Evolutionary conservation across 2,113 vertebrate genomes (phyloP).

Genomic region (Xenopus laevis): DNA sequence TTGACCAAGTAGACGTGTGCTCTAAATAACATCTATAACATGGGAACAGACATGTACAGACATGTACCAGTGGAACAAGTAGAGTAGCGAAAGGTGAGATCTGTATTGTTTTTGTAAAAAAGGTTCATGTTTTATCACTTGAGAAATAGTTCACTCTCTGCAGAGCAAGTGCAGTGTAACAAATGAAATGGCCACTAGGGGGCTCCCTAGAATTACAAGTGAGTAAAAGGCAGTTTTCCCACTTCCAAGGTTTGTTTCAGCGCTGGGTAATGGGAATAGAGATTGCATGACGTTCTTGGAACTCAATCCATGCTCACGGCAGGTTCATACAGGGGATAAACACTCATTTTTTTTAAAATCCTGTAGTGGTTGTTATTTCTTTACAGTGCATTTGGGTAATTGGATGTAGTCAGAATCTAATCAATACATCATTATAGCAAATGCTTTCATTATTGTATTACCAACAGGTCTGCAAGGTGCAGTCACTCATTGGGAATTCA

Average conservation of each 20-base stretch:
- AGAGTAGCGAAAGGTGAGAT: too few relatives aligned
- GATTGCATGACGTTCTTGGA: constrained; percentile 17
- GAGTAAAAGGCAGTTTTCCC: neutral
- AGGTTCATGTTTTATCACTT: too few relatives aligned
- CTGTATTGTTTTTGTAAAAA: too few relatives aligned
- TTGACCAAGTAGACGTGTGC: too few relatives aligned
- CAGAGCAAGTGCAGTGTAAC: neutral
- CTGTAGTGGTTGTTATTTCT: neutral
- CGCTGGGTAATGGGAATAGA: neutral
- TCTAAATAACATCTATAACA: too few relatives aligned
- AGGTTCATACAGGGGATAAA: constrained; percentile 25
- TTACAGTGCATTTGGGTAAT: constrained; percentile 22
- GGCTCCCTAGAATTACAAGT: neutral
- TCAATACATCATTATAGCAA: constrained; percentile 2
- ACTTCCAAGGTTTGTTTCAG: neutral
- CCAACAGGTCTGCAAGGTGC: neutral
- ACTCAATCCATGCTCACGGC: constrained; percentile 10
- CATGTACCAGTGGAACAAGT: too few relatives aligned
- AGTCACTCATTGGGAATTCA: constrained; percentile 5
- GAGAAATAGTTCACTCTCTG: too few relatives aligned
- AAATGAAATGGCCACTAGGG: constrained; percentile 11
- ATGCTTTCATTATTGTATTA: neutral
- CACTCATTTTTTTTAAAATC: neutral
- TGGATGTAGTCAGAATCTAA: constrained; percentile 13
- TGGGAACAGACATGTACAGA: too few relatives aligned